Base-by-base conservation (phyloP, 2,113 vertebrate genomes). In the Trematocara variabile region DNA sequence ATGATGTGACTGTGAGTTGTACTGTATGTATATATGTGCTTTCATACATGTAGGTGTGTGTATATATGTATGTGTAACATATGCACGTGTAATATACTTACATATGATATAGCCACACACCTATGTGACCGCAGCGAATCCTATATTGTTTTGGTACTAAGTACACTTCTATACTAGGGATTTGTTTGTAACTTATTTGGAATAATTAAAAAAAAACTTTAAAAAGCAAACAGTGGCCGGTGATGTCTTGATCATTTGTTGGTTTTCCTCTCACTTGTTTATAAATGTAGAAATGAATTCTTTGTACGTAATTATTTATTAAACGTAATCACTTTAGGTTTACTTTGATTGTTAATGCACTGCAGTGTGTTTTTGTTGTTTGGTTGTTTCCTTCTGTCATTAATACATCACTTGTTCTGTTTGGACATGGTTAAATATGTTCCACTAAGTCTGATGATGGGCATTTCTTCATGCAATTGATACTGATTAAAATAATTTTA, bases 401-500 rank as follows among this genome's bases (percentile, higher is more conserved):
- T 33, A n/a, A 86, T 84, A 8, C 44, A 81, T 89, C 83, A 55
- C 87, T 93, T 88, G 77, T 86, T 82, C 58, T 55, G 46, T 88
- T 89, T 85, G 79, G 79, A 85, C 46, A 86, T 85, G 33, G 79
- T 90, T 86, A 83, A 80, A 75, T 68, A 68, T 75, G 58, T 93
- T 94, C 90, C 84, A 91, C 75, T 85, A 33, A 89, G 89, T 88
- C 95, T 95, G 92, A 93, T 95, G 90, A 96, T 95, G 93, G 90
- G 95, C 93, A 96, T 97, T 97, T 97, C 96, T 96, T 97, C 94
- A 95, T 97, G 95, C 96, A 96, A 96, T 97, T 98, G 97, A 97
- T 97, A 97, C 93, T 97, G 97, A 98, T 98, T 98, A 98, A 96
- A 98, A 95, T 94, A 93, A 96, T 97, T 98, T 98, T 98, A 95